Percentiles rank a stretch among this genome's conserved stretches.
Evolutionary conservation across 2,888 invertebrate species (phyloP).

Genomic region (Venusia cambrica): DNA sequence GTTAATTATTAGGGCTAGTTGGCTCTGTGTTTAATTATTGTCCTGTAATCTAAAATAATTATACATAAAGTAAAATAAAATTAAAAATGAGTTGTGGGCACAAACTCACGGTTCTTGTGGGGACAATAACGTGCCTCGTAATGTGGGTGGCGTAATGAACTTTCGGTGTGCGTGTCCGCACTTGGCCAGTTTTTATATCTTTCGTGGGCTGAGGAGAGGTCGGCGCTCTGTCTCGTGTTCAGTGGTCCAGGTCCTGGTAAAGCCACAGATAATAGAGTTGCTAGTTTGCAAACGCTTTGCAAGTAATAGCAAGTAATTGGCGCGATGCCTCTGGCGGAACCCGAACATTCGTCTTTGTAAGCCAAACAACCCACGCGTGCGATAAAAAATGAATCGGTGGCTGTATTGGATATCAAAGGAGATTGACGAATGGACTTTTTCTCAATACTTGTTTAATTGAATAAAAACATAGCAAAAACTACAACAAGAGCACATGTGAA

Average conservation of each 20-base stretch:
- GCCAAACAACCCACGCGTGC: conserved; percentile 37
- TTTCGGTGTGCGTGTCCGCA: too few species aligned
- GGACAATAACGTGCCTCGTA: too few species aligned
- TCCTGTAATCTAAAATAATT: too few species aligned
- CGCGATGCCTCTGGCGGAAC: conserved; percentile 38
- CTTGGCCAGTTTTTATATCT: too few species aligned
- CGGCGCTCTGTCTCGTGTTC: conserved; percentile 38
- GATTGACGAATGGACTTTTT: conserved; percentile 21
- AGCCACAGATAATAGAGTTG: conserved; percentile 7
- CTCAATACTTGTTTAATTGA: conserved; percentile 1
- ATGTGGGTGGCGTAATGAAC: too few species aligned
- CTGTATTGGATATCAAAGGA: conserved; percentile 21
- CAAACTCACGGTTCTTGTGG: too few species aligned
- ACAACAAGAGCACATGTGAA: background rate
- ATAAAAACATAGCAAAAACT: conserved; percentile 16
- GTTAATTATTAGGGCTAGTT: too few species aligned
- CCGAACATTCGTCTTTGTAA: conserved; percentile 35
- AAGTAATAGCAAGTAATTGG: conserved; percentile 58
- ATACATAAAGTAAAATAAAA: too few species aligned
- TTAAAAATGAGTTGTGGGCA: too few species aligned
- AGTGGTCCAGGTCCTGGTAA: conserved; percentile 34
- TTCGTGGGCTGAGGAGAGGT: conserved; percentile 32
- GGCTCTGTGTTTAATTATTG: too few species aligned
- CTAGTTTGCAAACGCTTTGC: conserved; percentile 27
- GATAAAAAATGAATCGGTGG: conserved; percentile 24